A percentile compares a stretch with the other conserved stretches of the same genome.
Evolutionary conservation across 1,140 invertebrate species (phyloP).

Genomic region (Polyergus mexicanus): DNA sequence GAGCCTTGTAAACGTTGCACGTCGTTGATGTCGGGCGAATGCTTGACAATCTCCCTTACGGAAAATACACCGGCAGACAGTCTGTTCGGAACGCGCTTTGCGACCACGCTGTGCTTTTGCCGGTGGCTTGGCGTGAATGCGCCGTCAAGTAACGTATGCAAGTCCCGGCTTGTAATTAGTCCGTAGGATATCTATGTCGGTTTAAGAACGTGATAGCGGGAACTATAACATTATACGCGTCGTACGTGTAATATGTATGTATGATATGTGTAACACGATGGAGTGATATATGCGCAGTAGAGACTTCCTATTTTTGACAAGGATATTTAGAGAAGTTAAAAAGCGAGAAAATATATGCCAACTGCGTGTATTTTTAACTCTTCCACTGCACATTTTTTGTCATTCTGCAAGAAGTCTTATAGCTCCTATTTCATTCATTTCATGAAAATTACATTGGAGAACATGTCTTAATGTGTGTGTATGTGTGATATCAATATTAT

Average conservation of each 20-base stretch:
- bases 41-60: slow-evolving; percentile 37
- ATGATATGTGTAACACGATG: not conserved
- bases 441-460: not conserved
- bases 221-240: not conserved
- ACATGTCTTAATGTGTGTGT: not conserved
- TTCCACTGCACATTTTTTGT: not conserved
- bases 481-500: not conserved
- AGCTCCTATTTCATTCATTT: not conserved
- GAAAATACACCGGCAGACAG: slow-evolving; percentile 55
- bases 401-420: not conserved
- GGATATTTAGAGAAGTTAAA: not conserved
- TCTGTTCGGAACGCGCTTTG: slow-evolving; percentile 46
- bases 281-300: not conserved
- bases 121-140: slow-evolving; percentile 29
- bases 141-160: slow-evolving; percentile 49
- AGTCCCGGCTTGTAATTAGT: slow-evolving; percentile 52
- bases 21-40: slow-evolving; percentile 13
- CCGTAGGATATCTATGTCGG: slow-evolving; percentile 51
- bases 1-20: slow-evolving; percentile 55
- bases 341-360: not conserved
- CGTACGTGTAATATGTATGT: not conserved
- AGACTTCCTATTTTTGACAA: slow-evolving; percentile 16
- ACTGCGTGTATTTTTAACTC: not conserved
- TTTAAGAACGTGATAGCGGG: slow-evolving; percentile 19
- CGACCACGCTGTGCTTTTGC: slow-evolving; percentile 48